These are phyloP conservation scores for Mythimna vitellina DNA, from an alignment of 2,888 invertebrate genomes.

Conservation along the genomic window DNA sequence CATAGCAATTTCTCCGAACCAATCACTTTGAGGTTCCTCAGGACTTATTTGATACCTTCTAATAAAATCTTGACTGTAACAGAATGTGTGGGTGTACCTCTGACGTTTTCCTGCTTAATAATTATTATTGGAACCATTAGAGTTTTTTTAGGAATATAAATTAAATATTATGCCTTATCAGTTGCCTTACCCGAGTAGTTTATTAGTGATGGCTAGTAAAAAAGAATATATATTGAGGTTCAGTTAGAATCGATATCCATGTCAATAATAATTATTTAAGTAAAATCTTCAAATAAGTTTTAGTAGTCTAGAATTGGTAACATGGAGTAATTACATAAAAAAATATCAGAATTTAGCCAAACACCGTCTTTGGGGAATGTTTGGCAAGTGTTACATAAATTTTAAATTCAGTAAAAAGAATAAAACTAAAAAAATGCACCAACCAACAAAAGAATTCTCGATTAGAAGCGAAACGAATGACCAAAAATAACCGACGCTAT, in stretches of 20 bases:
- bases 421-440: slow-evolving; percentile 14
- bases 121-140: background rate
- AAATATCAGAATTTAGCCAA: background rate
- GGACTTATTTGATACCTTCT: background rate
- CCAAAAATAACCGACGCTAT: slow-evolving; percentile 27
- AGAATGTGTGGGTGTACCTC: background rate
- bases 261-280: no score
- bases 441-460: slow-evolving; percentile 47
- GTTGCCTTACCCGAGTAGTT: no score
- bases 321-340: background rate
- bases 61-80: background rate
- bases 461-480: slow-evolving; percentile 50
- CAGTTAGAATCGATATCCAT: no score
- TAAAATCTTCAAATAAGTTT: no score
- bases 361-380: background rate
- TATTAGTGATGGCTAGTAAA: no score
- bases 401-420: background rate
- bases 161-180: background rate
- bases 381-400: background rate
- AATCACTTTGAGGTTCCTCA: slow-evolving; percentile 13
- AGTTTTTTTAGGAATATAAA: background rate
- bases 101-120: background rate
- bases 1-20: background rate
- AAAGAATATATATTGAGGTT: no score
- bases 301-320: background rate